Evolutionary conservation across 2,113 vertebrate species (phyloP), one percentile per base, ranked within the genome.

Genomic region (Otolemur garnettii): DNA sequence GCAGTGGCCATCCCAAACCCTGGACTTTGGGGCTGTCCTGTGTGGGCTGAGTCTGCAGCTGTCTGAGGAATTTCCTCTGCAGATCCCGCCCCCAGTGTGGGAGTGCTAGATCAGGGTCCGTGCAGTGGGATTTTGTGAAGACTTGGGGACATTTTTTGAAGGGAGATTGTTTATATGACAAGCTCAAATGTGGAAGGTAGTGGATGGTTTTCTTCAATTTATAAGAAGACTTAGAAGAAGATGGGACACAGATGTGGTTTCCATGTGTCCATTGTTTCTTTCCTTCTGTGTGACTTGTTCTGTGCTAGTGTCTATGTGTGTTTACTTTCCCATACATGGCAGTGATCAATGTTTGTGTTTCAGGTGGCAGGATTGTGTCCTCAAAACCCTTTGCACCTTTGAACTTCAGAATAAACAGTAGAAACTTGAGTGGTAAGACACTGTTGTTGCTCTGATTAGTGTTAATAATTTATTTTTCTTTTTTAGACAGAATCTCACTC

Each of bases 321-420:
- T 28, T 4, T 10, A 3, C 19, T 35, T 26, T 26, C 60, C 15
- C 15, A 7, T 0, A 7, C 50, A 2, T 6, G 13, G 50, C 68
- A 53, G 24, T 96, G 62, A 92, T 11, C 7, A 4, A 62, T 71
- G 68, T 97, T 95, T 94, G 30, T 97, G 71, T 97, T 97, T 69
- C 97, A 99, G 99, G 99, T 98, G 99, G 99, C 95, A 99, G 99
- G 98, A 99, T 99, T 88, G 99, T 99, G 95, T 99, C 99, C 96
- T 99, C 99, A 80, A 99, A 99, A 99, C 99, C 99, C 97, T 99
- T 99, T 98, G 99, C 99, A 98, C 99, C 99, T 98, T 99, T 99
- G 64, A 99, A 99, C 98, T 99, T 99, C 97, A 99, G 99, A 99
- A 99, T 99, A 98, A 99, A 99, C 98, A 99, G 99, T 98, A 98